Conservation (phyloP, 2,113 vertebrate species). For the Solea solea region DNA sequence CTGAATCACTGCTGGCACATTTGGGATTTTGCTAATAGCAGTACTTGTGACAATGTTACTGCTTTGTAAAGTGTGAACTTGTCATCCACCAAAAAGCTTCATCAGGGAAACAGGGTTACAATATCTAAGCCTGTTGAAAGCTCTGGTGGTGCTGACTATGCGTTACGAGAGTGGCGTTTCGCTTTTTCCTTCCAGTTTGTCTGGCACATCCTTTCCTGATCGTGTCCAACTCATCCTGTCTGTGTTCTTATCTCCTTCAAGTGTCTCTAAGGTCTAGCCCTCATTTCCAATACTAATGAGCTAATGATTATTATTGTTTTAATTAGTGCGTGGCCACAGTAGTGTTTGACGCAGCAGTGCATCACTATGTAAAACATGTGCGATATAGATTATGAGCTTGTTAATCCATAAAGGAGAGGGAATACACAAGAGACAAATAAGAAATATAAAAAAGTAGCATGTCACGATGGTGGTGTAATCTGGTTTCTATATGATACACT, state of each 20-base stretch:
- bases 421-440: too few species aligned
- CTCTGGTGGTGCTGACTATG: constrained; percentile 54
- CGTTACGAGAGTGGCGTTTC: constrained; percentile 48
- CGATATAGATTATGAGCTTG: too few species aligned
- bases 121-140: neutral
- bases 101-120: neutral
- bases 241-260: constrained; percentile 19
- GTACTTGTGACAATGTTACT: too few species aligned
- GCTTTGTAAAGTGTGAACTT: too few species aligned
- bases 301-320: neutral
- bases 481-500: neutral
- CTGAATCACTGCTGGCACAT: too few species aligned
- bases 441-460: too few species aligned
- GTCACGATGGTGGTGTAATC: neutral
- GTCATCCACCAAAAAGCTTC: neutral
- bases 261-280: constrained; percentile 1
- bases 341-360: too few species aligned
- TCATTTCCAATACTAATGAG: neutral
- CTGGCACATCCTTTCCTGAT: constrained; percentile 55
- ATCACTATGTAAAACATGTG: too few species aligned
- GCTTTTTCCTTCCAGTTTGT: constrained; percentile 42
- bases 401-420: too few species aligned
- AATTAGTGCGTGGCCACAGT: neutral
- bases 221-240: constrained; percentile 41
- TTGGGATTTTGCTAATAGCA: too few species aligned